These are phyloP conservation scores for Siphamia tubifer DNA, from an alignment of 2,113 vertebrate species.

Conservation along the genomic window DNA sequence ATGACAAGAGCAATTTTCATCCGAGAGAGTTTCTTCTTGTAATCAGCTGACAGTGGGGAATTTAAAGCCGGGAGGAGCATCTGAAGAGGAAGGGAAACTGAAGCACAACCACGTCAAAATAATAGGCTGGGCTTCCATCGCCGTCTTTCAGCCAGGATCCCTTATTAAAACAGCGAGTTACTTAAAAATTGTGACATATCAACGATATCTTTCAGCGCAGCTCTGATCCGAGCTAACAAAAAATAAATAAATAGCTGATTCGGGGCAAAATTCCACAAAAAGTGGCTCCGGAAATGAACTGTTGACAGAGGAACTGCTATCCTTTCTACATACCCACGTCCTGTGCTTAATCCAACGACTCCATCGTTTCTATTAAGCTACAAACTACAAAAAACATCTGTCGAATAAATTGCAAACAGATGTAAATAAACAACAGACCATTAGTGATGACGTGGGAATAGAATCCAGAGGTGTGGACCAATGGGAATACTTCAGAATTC, in stretches of 20 bases:
- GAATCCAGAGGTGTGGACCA: not conserved
- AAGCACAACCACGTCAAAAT: not conserved
- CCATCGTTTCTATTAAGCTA: not conserved
- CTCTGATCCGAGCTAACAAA: too few relatives aligned
- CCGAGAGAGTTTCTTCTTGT: not conserved
- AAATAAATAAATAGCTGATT: too few relatives aligned
- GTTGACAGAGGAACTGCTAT: fast-evolving
- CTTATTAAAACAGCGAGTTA: fast-evolving
- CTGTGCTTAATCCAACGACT: fast-evolving
- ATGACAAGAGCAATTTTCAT: too few relatives aligned
- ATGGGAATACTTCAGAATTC: fast-evolving
- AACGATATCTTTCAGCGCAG: too few relatives aligned
- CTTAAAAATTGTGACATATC: too few relatives aligned
- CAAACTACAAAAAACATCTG: not conserved
- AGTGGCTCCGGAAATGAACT: too few relatives aligned
- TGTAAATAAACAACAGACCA: conserved; percentile 19
- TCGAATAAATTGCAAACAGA: not conserved
- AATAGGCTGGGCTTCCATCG: not conserved
- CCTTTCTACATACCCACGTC: not conserved
- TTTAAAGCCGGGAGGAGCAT: not conserved
- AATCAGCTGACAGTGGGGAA: conserved; percentile 27
- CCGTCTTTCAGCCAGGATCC: not conserved
- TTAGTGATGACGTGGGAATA: not conserved
- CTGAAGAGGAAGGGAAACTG: not conserved
- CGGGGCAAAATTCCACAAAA: too few relatives aligned